Evolutionary conservation across 92 coral and sea anemone genomes (phyloP).

Genomic region (Virgularia gustaviana): DNA sequence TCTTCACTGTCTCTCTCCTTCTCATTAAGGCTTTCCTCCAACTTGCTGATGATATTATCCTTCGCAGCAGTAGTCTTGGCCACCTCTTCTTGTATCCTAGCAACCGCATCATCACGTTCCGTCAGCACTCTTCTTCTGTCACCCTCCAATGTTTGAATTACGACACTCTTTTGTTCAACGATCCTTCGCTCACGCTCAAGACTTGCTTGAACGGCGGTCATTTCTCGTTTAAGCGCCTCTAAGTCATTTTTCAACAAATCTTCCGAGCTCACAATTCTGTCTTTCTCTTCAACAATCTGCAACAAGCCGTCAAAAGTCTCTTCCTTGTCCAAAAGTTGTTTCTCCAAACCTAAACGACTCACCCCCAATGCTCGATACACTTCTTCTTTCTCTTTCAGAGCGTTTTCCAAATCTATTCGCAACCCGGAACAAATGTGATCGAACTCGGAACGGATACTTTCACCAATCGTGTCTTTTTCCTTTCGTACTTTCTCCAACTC

Average conservation of each 20-base stretch:
- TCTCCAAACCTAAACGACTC: conserved; percentile 56
- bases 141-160: conserved; percentile 45
- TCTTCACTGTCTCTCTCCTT: conserved; percentile 10
- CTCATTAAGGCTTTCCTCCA: conserved; percentile 4
- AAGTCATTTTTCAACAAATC: conserved; percentile 45
- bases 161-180: conserved; percentile 32
- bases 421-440: conserved; percentile 94
- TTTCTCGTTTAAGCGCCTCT: conserved; percentile 44
- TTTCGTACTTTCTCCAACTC: conserved; percentile 36
- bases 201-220: conserved; percentile 30
- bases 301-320: conserved; percentile 67
- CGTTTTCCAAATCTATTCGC: conserved; percentile 81
- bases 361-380: conserved; percentile 37
- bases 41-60: conserved; percentile 18
- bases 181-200: conserved; percentile 24
- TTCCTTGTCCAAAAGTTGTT: conserved; percentile 57
- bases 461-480: conserved; percentile 47
- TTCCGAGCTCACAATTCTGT: conserved; percentile 53
- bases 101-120: conserved; percentile 49
- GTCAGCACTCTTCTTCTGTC: conserved; percentile 50
- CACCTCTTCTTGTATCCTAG: conserved; percentile 29
- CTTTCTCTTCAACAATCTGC: conserved; percentile 59
- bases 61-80: conserved; percentile 9
- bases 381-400: conserved; percentile 66
- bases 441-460: conserved; percentile 58